Evolutionary conservation across 2,797 vertebrate genomes (phyloP).

Genomic region (Sebastes steindachneri): DNA sequence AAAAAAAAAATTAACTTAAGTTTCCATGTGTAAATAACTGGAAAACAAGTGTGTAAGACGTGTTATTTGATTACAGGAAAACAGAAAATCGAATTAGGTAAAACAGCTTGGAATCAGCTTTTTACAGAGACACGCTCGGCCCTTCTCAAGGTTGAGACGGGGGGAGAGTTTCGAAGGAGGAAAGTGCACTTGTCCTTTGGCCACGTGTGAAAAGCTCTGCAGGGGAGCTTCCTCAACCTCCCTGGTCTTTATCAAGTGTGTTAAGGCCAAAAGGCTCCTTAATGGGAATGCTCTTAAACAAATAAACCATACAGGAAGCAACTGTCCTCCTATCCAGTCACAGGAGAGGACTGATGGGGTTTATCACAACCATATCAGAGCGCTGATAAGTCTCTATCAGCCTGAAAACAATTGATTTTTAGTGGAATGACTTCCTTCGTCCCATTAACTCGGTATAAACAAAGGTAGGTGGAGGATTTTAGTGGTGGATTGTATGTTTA

Average conservation of each 20-base stretch:
- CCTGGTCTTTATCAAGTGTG: conserved; percentile 80
- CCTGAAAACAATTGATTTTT: conserved; percentile 25
- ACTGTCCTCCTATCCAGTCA: conserved; percentile 38
- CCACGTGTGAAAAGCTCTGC: conserved; percentile 82
- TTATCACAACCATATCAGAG: conserved; percentile 57
- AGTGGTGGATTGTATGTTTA: not conserved
- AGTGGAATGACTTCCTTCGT: not conserved
- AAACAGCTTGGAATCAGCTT: not conserved
- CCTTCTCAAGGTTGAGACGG: conserved; percentile 52
- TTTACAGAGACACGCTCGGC: not conserved
- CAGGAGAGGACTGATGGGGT: conserved; percentile 37
- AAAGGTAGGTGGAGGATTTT: not conserved
- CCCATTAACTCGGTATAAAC: not conserved
- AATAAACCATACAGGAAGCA: conserved; percentile 77
- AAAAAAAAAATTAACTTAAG: not conserved
- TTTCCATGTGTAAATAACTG: not conserved
- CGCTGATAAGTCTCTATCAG: conserved; percentile 50
- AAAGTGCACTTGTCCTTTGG: conserved; percentile 79
- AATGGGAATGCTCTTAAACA: conserved; percentile 77
- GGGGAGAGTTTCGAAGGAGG: conserved; percentile 15
- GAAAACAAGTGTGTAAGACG: not conserved
- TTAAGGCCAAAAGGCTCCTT: conserved; percentile 82
- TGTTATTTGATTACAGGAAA: not conserved
- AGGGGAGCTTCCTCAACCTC: conserved; percentile 81
- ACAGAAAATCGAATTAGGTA: not conserved